Base-by-base conservation (phyloP, 2,888 invertebrate genomes). In the Orgyia antiqua region DNA sequence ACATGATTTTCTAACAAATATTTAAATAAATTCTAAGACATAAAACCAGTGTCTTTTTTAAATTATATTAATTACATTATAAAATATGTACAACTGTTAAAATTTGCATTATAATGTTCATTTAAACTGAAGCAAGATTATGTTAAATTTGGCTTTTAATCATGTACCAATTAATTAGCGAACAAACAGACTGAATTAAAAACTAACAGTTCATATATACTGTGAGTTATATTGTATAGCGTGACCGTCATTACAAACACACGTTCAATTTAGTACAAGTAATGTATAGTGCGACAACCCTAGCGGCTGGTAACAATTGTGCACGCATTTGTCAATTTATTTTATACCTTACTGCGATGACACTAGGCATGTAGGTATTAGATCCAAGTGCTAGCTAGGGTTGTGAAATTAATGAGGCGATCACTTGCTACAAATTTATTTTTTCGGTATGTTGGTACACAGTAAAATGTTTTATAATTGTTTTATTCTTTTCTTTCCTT, bases 201-300 rank as follows among this genome's bases (percentile, higher is more conserved):
- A 9, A 23, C 13, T 15, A n/a, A 23, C 23, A 18, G 19, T 9
- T 13, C 12, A 24, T 23, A 32, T 27, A 18, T 19, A 31, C 24
- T 28, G 27, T 35, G 23, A 24, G 15, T 24, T 8, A 19, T 29
- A 39, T 28, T 31, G 27, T 30, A 13, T 27, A 18, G 29, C 13
- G 18, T 29, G 32, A 30, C 18, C 29, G 10, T 19, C 29, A 28
- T 28, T 38, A 31, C 27, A 10, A 17, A 33, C 30, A 39, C 27
- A 33, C 33, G 33, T 25, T 33, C 28, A 33, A 38, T 38, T 31
- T 31, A 38, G 29, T 38, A 26, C 9, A 20, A 20, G 20, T 20
- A 20, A 9, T 20, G 20, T 20, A 9, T 20, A 10, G 25, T 24
- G 19, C 18, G 25, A 24, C 19, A 24, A 27, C 21, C 24, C 15